A percentile compares a stretch with the other conserved stretches of the same genome.
Evolutionary conservation across 2,113 vertebrate genomes (phyloP).

Genomic region (Catagonus wagneri): DNA sequence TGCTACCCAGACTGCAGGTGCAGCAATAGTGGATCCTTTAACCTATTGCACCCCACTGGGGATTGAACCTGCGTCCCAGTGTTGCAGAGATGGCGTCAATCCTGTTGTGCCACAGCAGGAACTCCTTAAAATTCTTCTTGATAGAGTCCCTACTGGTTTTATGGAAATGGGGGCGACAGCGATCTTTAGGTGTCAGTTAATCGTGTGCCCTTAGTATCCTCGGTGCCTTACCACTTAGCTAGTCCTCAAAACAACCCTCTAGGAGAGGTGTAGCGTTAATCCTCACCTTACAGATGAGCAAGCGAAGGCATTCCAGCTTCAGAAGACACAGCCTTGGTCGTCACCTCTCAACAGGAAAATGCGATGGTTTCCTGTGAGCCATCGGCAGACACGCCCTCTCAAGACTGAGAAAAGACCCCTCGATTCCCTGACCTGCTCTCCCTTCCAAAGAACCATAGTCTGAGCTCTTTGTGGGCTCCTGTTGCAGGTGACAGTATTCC

Average conservation of each 20-base stretch:
- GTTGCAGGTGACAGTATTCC: neutral
- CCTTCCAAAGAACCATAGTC: neutral
- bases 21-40: too few species aligned
- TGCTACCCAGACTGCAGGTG: too few species aligned
- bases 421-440: rapidly evolving
- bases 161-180: neutral
- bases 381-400: rapidly evolving
- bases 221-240: neutral
- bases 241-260: neutral
- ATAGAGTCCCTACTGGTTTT: neutral
- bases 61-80: too few species aligned
- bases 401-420: too few species aligned
- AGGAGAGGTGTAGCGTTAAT: too few species aligned
- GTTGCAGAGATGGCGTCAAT: too few species aligned
- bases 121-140: neutral
- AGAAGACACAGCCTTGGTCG: rapidly evolving
- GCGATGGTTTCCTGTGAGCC: neutral
- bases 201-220: neutral
- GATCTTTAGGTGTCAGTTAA: neutral
- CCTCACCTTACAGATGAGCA: neutral
- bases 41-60: too few species aligned
- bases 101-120: too few species aligned
- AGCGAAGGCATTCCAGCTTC: neutral
- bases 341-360: neutral
- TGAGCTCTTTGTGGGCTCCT: neutral